Evolutionary conservation across 2,888 invertebrate species (phyloP).

Genomic region (Drosophila siamana): DNA sequence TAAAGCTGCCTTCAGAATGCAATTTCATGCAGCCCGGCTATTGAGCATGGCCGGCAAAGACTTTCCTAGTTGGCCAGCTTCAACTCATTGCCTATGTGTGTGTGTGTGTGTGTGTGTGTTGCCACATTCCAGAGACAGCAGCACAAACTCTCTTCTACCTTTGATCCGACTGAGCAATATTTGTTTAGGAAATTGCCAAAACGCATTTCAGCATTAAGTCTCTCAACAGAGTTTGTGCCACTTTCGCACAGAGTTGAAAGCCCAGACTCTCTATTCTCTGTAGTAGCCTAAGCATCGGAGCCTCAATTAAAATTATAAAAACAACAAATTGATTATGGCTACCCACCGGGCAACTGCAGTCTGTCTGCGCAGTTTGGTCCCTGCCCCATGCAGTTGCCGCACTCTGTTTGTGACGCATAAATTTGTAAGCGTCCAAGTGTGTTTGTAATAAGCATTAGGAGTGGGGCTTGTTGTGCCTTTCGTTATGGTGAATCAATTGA

Average conservation of each 20-base stretch:
- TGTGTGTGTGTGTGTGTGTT: conserved; percentile 27
- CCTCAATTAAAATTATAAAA: conserved; percentile 79
- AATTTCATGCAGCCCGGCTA: conserved; percentile 46
- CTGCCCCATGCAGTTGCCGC: too few species aligned
- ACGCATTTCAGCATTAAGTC: conserved; percentile 50
- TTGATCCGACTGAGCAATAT: conserved; percentile 72
- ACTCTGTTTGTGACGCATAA: conserved; percentile 41
- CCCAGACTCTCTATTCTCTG: too few species aligned
- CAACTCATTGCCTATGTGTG: conserved; percentile 6
- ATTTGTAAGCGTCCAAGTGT: conserved; percentile 71
- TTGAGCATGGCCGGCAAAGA: conserved; percentile 11
- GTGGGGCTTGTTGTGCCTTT: conserved; percentile 24
- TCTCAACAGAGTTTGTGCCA: conserved; percentile 15
- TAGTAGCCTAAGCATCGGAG: too few species aligned
- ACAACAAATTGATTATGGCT: conserved; percentile 61
- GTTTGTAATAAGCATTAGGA: conserved; percentile 71
- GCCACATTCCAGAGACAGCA: not conserved
- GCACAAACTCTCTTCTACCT: conserved; percentile 35
- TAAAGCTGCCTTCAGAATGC: conserved; percentile 46
- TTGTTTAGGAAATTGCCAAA: conserved; percentile 73
- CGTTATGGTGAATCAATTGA: conserved; percentile 42
- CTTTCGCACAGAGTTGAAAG: conserved; percentile 5
- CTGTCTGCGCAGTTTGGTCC: not conserved
- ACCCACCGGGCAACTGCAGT: conserved; percentile 23
- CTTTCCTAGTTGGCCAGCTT: conserved; percentile 26